Conservation (phyloP, 1,140 invertebrate species). For the Plectus sambesii region DNA sequence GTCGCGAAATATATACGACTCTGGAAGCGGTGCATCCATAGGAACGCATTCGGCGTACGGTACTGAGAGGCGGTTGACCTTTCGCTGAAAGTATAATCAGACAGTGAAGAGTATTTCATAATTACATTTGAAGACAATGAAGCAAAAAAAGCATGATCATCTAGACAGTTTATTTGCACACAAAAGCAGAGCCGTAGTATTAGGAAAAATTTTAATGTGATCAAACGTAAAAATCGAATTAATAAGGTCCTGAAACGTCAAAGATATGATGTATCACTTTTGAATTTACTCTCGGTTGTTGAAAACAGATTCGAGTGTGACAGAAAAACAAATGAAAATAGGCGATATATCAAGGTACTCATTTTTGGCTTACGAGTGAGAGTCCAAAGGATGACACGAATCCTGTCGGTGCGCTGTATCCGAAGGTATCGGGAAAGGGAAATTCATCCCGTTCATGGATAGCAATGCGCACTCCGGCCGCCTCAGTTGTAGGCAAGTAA, state of each 20-base stretch:
- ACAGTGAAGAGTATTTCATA: slow-evolving; percentile 6
- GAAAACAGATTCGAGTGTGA: no score
- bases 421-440: slow-evolving; percentile 23
- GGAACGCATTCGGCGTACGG: slow-evolving; percentile 32
- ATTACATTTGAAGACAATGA: slow-evolving; percentile 6
- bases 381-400: slow-evolving; percentile 36
- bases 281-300: no score
- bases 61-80: slow-evolving; percentile 33
- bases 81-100: slow-evolving; percentile 24
- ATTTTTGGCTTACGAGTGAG: slow-evolving; percentile 20
- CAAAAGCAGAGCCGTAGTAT: no score
- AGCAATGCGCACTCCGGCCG: slow-evolving; percentile 36
- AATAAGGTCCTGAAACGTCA: no score
- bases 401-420: slow-evolving; percentile 35
- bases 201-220: no score
- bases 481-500: slow-evolving; percentile 40
- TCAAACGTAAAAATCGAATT: no score
- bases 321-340: no score
- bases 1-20: slow-evolving; percentile 33
- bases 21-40: slow-evolving; percentile 20
- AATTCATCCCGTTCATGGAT: slow-evolving; percentile 32
- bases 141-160: no score
- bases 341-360: no score
- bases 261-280: no score
- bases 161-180: no score